Evolutionary conservation across 2,797 vertebrate species (phyloP), one percentile per base, ranked within the genome.

Genomic region (Sebastes taczanowskii): DNA sequence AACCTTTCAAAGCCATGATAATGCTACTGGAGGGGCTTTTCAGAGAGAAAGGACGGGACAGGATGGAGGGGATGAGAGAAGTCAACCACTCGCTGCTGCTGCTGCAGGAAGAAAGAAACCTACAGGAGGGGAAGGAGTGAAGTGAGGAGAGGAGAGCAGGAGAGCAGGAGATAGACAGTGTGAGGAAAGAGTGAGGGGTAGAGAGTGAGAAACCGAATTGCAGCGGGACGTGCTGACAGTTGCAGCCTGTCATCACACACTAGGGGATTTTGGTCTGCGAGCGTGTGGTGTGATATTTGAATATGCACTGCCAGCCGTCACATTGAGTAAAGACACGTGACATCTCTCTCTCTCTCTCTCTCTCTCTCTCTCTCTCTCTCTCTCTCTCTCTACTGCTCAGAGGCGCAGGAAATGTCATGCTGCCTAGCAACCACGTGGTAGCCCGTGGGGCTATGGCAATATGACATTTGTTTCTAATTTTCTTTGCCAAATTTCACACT

Each of bases 361-460:
- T 74, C 53, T 53, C 73, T 63, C 23, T 77, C 56, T 85, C 73
- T 64, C 58, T 78, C 35, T 38, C 25, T 64, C 42, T 42, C 32
- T 74, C 70, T 64, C 32, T 74, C 46, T 61, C 73, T 64, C 52
- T 78, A 53, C 32, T 66, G 65, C 80, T 80, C 59, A 64, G 69
- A 86, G 63, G 63, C 86, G 68, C 62, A 78, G 74, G 76, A 87
- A 81, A 90, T 93, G 59, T 79, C 77, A 89, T 66, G 81, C 86
- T 93, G 88, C 90, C 85, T 91, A 89, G 92, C 82, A 88, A 92
- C 89, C 73, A 87, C 53, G 7, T 82, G 58, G 65, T 79, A 62
- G 80, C 71, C 71, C 72, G 46, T 29, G 59, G 76, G 49, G 61
- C 60, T 29, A 77, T 86, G 81, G 73, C 66, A 85, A 81, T 73